A percentile compares a stretch with the other conserved stretches of the same genome.
Conservation (phyloP, 1,140 invertebrate genomes). For the Eurytemora carolleeae region DNA sequence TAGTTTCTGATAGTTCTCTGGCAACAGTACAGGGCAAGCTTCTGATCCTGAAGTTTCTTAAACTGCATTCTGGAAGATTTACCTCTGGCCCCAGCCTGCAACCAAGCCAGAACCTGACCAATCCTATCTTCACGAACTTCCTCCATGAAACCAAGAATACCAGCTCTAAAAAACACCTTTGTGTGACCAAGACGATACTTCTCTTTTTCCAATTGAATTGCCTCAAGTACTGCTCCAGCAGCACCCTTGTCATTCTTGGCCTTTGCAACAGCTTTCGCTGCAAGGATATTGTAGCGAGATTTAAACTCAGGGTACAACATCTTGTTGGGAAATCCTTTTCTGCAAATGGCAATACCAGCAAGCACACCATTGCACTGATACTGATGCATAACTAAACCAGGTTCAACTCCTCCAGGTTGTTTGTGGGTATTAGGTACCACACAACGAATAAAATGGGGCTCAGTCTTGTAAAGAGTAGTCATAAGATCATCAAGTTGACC, state of each 20-base stretch:
- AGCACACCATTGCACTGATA: conserved; percentile 99
- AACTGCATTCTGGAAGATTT: conserved; percentile 65
- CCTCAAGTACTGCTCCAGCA: conserved; percentile 32
- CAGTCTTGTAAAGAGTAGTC: too few relatives aligned
- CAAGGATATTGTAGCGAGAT: conserved; percentile 33
- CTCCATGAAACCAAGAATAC: conserved; percentile 19
- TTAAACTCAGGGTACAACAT: conserved; percentile 19
- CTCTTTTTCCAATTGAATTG: conserved; percentile 31
- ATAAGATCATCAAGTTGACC: too few relatives aligned
- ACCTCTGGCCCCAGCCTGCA: conserved; percentile 84
- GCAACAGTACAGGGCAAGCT: conserved; percentile 85
- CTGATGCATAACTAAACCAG: conserved; percentile 98
- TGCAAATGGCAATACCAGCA: too few relatives aligned
- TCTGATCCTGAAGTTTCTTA: conserved; percentile 86
- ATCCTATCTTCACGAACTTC: conserved; percentile 27
- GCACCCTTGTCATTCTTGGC: conserved; percentile 31
- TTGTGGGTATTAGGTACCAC: conserved; percentile 82
- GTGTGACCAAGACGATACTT: conserved; percentile 33
- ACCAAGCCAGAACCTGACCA: conserved; percentile 91
- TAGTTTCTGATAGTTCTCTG: conserved; percentile 98
- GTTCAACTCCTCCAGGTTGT: conserved; percentile 86
- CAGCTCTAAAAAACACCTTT: too few relatives aligned
- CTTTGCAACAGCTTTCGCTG: conserved; percentile 32
- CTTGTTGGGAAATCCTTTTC: conserved; percentile 39
- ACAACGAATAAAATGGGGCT: too few relatives aligned